Base-by-base conservation (phyloP, 2,113 vertebrate species). In the Alligator sinensis region DNA sequence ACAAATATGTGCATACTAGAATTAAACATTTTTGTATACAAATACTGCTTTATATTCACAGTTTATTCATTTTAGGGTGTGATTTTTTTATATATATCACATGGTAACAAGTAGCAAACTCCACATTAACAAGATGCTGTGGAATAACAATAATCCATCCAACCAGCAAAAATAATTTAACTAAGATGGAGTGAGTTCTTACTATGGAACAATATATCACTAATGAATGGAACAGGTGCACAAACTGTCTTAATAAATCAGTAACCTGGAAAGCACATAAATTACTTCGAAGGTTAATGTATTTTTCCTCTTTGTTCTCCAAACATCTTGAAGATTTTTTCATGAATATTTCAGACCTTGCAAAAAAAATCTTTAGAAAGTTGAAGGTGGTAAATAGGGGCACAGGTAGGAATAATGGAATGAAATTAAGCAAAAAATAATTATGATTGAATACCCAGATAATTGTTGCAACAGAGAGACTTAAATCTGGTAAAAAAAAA, bases 231-330 rank as follows among this genome's bases (percentile, higher is more conserved):
- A 97, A 96, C 96, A 97, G 96, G 96, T 97, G 96, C 94, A 97
- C 58, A 82, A 94, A 97, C 91, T 95, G 93, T 95, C 96, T 96
- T 96, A 96, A 97, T 97, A 97, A 96, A 97, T 97, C 96, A 97
- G 96, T 96, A 96, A 91, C 91, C 88, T 94, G 66, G 83, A 97
- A 97, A 97, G 93, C 93, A 96, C 93, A 97, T 96, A 83, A 94
- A 93, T 97, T 97, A 97, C 93, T 97, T 96, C 95, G 97, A 97
- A 97, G 96, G 96, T 97, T 97, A 97, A 97, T 97, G 94, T 79
- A 92, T 93, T 95, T 97, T 95, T 83, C 34, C 95, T 96, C 87
- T 75, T 93, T 96, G 93, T 88, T 88, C 93, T 92, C 58, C 75
- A 95, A 93, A 97, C 95, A 89, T 96, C 90, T 79, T 88, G 87